Percentiles rank a stretch among this genome's conserved stretches.
Evolutionary conservation across 2,888 invertebrate genomes (phyloP).

Genomic region (Lasioglossum zephyrum): DNA sequence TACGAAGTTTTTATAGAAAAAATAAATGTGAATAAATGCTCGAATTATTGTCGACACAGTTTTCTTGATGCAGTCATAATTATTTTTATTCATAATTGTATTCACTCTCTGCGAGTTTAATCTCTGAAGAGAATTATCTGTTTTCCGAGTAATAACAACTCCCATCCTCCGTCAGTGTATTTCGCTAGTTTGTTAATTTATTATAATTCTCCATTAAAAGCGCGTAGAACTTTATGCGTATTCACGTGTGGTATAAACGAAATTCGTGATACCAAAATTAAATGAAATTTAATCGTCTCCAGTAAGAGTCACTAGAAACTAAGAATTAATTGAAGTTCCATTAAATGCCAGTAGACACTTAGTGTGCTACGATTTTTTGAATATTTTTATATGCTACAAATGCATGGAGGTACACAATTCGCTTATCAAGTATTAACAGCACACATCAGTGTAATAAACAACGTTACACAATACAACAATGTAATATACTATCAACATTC

Average conservation of each 20-base stretch:
- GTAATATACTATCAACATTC: neutral
- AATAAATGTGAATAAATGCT: neutral
- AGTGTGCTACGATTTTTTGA: neutral
- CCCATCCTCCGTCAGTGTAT: neutral
- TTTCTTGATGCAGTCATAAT: neutral
- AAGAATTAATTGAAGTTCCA: neutral
- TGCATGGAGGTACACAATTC: neutral
- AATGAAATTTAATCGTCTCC: neutral
- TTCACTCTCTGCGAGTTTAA: neutral
- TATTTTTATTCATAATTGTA: neutral
- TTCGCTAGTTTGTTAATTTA: neutral
- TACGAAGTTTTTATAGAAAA: too few relatives aligned
- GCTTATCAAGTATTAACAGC: neutral
- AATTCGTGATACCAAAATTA: neutral
- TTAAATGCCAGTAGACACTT: neutral
- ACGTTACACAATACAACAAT: neutral
- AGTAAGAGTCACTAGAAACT: neutral
- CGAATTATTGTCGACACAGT: neutral
- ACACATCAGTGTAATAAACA: neutral
- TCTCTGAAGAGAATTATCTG: neutral
- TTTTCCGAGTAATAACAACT: neutral
- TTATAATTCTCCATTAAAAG: neutral
- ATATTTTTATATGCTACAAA: neutral
- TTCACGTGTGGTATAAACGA: neutral
- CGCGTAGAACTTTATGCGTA: neutral